These are phyloP conservation scores for Craniophora ligustri DNA, from an alignment of 2,888 invertebrate species.

Conservation along the genomic window DNA sequence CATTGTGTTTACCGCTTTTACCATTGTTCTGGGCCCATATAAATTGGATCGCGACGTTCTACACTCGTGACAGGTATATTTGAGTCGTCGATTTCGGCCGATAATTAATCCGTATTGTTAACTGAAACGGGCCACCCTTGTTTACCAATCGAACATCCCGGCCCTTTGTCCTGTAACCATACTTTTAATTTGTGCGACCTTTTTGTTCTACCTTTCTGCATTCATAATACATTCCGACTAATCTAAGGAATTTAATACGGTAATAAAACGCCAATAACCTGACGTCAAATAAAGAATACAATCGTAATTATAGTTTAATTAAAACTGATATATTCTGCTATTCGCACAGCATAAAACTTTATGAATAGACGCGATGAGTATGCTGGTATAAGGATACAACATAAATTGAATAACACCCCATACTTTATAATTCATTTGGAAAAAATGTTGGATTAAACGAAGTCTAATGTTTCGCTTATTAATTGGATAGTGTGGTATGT, in stretches of 20 bases:
- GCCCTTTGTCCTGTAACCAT: conserved; percentile 66
- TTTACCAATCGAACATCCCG: conserved; percentile 68
- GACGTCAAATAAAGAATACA: conserved; percentile 50
- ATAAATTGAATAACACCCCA: conserved; percentile 60
- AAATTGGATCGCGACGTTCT: conserved; percentile 84
- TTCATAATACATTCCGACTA: conserved; percentile 40
- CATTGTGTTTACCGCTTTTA: conserved; percentile 87
- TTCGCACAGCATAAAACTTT: conserved; percentile 60
- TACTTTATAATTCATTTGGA: conserved; percentile 57
- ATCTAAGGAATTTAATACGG: conserved; percentile 40
- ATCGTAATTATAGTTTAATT: conserved; percentile 65
- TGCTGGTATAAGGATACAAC: conserved; percentile 54
- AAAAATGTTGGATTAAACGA: conserved; percentile 59
- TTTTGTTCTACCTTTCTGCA: conserved; percentile 48
- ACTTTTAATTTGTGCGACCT: conserved; percentile 66
- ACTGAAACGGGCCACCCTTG: conserved; percentile 85
- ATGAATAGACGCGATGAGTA: conserved; percentile 55
- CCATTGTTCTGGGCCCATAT: conserved; percentile 86
- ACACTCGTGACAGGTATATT: conserved; percentile 87
- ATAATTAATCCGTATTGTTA: conserved; percentile 88
- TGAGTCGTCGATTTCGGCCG: conserved; percentile 86
- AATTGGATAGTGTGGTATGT: conserved; percentile 51
- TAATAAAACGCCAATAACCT: conserved; percentile 46
- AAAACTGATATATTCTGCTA: conserved; percentile 59
- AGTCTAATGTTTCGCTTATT: conserved; percentile 59